Evolutionary conservation across 2,888 invertebrate species (phyloP).

Genomic region (Trichogramma evanescens): DNA sequence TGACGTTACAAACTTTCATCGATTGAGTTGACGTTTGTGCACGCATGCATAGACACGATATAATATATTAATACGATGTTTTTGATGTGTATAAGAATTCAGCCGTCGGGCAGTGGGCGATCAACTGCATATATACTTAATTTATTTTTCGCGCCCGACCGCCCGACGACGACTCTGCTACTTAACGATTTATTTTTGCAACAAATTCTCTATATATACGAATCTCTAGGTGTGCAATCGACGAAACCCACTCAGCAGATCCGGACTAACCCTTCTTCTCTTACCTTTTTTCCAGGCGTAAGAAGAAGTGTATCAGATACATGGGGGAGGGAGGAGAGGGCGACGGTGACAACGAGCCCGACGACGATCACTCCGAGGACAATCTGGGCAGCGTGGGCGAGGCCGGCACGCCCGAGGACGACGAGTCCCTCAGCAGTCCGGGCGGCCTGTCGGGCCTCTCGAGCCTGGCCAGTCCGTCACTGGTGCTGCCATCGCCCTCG

Average conservation of each 20-base stretch:
- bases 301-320: conserved; percentile 95
- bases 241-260: no score
- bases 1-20: no score
- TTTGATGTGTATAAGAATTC: no score
- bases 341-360: conserved; percentile 54
- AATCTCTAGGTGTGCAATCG: no score
- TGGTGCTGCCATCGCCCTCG: conserved; percentile 72
- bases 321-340: conserved; percentile 74
- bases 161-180: no score
- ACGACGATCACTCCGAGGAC: conserved; percentile 61
- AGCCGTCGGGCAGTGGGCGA: no score
- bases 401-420: conserved; percentile 56
- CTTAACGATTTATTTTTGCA: no score
- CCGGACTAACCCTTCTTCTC: no score
- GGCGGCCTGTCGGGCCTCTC: conserved; percentile 63
- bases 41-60: conserved; percentile 4
- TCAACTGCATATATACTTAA: no score
- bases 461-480: conserved; percentile 63
- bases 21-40: neutral
- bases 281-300: conserved; percentile 64
- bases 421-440: conserved; percentile 51
- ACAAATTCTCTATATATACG: no score
- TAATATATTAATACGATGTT: neutral
- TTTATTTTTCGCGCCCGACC: no score
- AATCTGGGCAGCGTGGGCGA: conserved; percentile 68